Evolutionary conservation across 2,888 invertebrate genomes (phyloP).

Genomic region (Mythimna loreyi): DNA sequence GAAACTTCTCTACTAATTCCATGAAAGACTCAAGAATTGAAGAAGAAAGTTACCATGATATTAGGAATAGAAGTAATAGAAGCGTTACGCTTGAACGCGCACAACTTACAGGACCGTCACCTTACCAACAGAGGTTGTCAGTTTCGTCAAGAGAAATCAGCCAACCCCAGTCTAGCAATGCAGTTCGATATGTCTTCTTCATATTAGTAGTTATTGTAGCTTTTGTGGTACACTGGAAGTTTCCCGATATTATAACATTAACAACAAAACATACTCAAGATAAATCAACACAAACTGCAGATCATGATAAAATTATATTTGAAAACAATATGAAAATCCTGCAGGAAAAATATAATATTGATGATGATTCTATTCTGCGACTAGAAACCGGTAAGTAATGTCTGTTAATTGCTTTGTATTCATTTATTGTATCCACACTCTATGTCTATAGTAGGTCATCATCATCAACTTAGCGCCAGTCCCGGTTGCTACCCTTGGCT

Average conservation of each 20-base stretch:
- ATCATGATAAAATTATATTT: slow-evolving; percentile 77
- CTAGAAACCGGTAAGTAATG: slow-evolving; percentile 79
- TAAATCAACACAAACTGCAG: slow-evolving; percentile 55
- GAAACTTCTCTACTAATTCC: slow-evolving; percentile 43
- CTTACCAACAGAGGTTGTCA: slow-evolving; percentile 25
- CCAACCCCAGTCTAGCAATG: slow-evolving; percentile 32
- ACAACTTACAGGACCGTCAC: slow-evolving; percentile 7
- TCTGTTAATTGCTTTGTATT: neutral
- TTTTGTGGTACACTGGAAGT: slow-evolving; percentile 12
- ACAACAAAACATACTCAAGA: slow-evolving; percentile 31
- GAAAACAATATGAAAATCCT: slow-evolving; percentile 77
- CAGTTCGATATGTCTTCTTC: slow-evolving; percentile 31
- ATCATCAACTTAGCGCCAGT: no score
- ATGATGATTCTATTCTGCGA: slow-evolving; percentile 78
- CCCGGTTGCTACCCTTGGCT: no score
- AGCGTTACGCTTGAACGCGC: slow-evolving; percentile 24
- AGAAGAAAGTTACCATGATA: slow-evolving; percentile 30
- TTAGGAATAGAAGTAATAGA: slow-evolving; percentile 34
- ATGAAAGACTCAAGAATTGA: slow-evolving; percentile 42
- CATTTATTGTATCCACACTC: neutral
- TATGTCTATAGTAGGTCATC: no score
- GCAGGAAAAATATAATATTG: slow-evolving; percentile 79
- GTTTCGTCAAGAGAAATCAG: slow-evolving; percentile 22
- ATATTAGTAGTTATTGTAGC: slow-evolving; percentile 45
- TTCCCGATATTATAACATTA: slow-evolving; percentile 23